Evolutionary conservation across 2,797 vertebrate genomes (phyloP).

Genomic region (Rhyacichthys aspro): DNA sequence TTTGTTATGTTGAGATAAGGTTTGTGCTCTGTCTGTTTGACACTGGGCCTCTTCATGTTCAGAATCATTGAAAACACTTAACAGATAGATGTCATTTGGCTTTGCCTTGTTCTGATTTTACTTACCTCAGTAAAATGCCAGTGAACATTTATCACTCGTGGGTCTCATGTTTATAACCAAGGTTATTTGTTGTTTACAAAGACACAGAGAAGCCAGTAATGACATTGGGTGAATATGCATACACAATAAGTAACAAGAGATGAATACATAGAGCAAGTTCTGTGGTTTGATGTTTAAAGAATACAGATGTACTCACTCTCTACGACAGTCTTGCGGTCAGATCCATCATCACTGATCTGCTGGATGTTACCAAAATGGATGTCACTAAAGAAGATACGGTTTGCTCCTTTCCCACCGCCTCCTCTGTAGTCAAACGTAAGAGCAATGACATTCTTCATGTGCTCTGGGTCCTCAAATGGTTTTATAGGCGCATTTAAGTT

Average conservation of each 20-base stretch:
- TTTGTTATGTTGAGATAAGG: slow-evolving; percentile 50
- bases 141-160: too few species aligned
- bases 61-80: slow-evolving; percentile 8
- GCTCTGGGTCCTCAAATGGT: slow-evolving; percentile 94
- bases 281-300: not conserved
- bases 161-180: slow-evolving; percentile 17
- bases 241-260: not conserved
- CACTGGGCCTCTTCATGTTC: slow-evolving; percentile 16
- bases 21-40: slow-evolving; percentile 17
- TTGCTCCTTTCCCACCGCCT: slow-evolving; percentile 86
- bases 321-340: slow-evolving; percentile 89
- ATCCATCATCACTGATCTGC: slow-evolving; percentile 93
- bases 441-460: slow-evolving; percentile 98
- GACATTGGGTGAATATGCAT: slow-evolving; percentile 10
- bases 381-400: slow-evolving; percentile 97
- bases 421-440: slow-evolving; percentile 93
- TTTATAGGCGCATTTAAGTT: slow-evolving; percentile 96
- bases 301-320: slow-evolving; percentile 87
- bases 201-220: slow-evolving; percentile 10
- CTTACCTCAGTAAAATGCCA: too few species aligned
- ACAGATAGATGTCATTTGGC: slow-evolving; percentile 2
- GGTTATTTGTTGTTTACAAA: slow-evolving; percentile 19
- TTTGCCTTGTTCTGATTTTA: slow-evolving; percentile 11
- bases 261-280: not conserved
- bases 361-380: slow-evolving; percentile 99